Conservation (phyloP, 2,888 invertebrate genomes). For the Diploptera punctata region DNA sequence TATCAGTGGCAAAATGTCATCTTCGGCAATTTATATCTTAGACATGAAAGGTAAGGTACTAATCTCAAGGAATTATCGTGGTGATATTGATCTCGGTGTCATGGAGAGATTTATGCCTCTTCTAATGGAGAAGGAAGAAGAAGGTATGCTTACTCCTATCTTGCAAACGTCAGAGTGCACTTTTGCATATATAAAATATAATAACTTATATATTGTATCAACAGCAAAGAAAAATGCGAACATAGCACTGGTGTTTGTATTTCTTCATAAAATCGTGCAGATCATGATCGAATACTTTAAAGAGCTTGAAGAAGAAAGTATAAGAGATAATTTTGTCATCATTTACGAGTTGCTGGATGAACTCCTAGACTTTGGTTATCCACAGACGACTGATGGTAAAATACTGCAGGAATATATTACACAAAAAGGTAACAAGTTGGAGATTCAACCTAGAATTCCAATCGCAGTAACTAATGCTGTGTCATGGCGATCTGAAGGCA, state of each 20-base stretch:
- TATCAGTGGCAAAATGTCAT: constrained; percentile 79
- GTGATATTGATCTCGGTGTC: constrained; percentile 94
- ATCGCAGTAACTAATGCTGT: constrained; percentile 99
- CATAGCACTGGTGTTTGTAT: constrained; percentile 93
- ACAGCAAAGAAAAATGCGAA: constrained; percentile 97
- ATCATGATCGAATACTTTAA: constrained; percentile 97
- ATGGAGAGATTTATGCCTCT: constrained; percentile 99
- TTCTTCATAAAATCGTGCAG: constrained; percentile 93
- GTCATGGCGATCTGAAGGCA: constrained; percentile 98
- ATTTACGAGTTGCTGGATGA: constrained; percentile 98
- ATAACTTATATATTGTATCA: constrained; percentile 96
- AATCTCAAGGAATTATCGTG: constrained; percentile 96
- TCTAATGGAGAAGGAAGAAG: constrained; percentile 97
- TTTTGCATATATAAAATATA: constrained; percentile 96
- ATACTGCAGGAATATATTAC: constrained; percentile 98
- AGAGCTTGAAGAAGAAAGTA: constrained; percentile 97
- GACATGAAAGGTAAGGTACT: constrained; percentile 97
- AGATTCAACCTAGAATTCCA: constrained; percentile 94
- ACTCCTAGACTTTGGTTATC: constrained; percentile 96
- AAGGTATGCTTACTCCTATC: constrained; percentile 90
- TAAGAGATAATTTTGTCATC: constrained; percentile 98
- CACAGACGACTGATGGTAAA: constrained; percentile 98
- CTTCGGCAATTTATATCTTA: constrained; percentile 94
- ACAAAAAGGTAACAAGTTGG: constrained; percentile 97
- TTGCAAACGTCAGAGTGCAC: constrained; percentile 89